Evolutionary conservation across 2,113 vertebrate genomes (phyloP).

Genomic region (Psettodes erumei): DNA sequence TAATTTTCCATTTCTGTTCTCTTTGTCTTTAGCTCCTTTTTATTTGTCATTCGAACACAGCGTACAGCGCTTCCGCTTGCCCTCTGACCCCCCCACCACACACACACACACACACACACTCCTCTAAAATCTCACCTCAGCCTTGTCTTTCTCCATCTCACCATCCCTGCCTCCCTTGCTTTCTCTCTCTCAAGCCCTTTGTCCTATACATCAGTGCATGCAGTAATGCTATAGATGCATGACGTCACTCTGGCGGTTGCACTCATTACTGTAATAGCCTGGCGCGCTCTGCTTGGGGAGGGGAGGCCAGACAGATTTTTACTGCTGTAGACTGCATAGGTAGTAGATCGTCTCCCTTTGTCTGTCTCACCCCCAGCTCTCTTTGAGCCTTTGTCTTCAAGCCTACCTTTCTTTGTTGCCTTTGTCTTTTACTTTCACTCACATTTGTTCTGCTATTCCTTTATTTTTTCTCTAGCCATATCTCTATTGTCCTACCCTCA

Average conservation of each 20-base stretch:
- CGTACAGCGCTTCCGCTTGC: not conserved
- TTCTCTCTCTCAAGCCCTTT: constrained; percentile 60
- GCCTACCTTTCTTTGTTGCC: constrained; percentile 49
- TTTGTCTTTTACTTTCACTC: constrained; percentile 35
- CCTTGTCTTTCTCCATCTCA: constrained; percentile 5
- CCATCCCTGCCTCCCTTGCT: not conserved
- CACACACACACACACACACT: not conserved
- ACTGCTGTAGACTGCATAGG: constrained; percentile 59
- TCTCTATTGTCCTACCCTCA: not conserved
- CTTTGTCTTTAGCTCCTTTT: constrained; percentile 64
- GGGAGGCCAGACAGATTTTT: constrained; percentile 60
- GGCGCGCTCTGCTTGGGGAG: constrained; percentile 39
- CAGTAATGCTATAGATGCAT: constrained; percentile 70
- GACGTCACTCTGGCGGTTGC: constrained; percentile 69
- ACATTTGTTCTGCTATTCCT: constrained; percentile 3
- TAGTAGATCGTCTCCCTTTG: constrained; percentile 70
- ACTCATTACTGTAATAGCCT: constrained; percentile 75
- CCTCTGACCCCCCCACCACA: not conserved
- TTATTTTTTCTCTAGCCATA: not conserved
- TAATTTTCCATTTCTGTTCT: constrained; percentile 51
- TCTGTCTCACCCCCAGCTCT: constrained; percentile 50
- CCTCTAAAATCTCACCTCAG: not conserved
- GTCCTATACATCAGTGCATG: constrained; percentile 66
- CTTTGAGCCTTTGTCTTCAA: constrained; percentile 53
- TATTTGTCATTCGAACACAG: constrained; percentile 32